phyloP scores from a whole-genome alignment of 2,113 vertebrate genomes.

The Antechinus stuartii region DNA sequence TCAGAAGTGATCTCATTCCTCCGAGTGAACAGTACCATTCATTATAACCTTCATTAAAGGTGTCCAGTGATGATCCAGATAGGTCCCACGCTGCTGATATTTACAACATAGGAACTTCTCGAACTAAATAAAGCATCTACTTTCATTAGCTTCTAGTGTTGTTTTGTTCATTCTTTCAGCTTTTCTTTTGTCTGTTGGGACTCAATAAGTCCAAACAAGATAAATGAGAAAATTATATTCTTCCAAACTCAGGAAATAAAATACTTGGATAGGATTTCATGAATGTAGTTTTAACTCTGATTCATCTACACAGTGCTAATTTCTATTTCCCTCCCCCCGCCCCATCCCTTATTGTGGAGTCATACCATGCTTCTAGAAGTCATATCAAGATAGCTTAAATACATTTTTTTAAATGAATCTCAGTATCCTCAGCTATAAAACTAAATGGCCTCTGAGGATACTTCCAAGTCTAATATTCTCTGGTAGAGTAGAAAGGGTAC shows the following conservation, averaged over 20 bases:
- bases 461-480: not conserved
- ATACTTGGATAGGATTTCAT: conserved; percentile 34
- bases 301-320: not conserved
- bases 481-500: conserved; percentile 9
- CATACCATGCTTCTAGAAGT: not conserved
- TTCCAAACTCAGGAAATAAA: not conserved
- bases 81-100: not conserved
- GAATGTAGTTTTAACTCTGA: conserved; percentile 21
- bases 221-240: not conserved
- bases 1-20: conserved; percentile 45
- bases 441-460: not conserved
- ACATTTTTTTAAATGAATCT: not conserved
- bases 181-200: conserved; percentile 42
- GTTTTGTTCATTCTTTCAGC: conserved; percentile 21
- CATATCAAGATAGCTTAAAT: not conserved
- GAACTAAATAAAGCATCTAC: conserved; percentile 23
- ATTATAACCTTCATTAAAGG: conserved; percentile 6
- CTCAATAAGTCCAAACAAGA: conserved; percentile 42
- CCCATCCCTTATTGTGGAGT: not conserved
- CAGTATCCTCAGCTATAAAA: not conserved
- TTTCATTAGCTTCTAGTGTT: conserved; percentile 23
- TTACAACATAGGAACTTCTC: conserved; percentile 17
- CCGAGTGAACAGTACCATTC: conserved; percentile 17
- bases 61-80: conserved; percentile 3
- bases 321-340: not conserved